A percentile compares a stretch with the other conserved stretches of the same genome.
phyloP scores from a whole-genome alignment of 30 jellyfish, hydroid and myxozoan species.

The Aurelia sp. region DNA sequence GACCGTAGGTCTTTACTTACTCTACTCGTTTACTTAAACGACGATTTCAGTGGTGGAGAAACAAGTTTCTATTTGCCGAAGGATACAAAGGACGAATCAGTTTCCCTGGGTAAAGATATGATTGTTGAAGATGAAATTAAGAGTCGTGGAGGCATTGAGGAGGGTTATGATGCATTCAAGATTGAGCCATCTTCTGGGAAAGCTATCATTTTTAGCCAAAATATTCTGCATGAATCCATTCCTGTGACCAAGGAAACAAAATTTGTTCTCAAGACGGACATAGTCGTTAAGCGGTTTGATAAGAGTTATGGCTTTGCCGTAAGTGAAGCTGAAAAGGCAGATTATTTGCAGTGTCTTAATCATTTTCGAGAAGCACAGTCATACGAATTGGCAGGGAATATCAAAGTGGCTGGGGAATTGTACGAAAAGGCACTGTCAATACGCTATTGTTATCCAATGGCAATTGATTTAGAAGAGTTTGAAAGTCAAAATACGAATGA shows the following conservation, averaged over 20 bases:
- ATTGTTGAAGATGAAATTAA: conserved; percentile 59
- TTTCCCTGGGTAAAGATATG: conserved; percentile 22
- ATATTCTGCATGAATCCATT: conserved; percentile 61
- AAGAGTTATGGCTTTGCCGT: conserved; percentile 55
- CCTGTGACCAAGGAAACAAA: conserved; percentile 20
- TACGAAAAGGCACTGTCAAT: conserved; percentile 77
- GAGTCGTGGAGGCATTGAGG: conserved; percentile 49
- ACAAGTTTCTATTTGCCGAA: conserved; percentile 62
- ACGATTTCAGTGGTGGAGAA: conserved; percentile 66
- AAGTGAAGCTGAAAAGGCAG: conserved; percentile 44
- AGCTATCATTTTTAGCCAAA: conserved; percentile 67
- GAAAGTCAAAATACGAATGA: conserved; percentile 1
- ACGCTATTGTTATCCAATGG: conserved; percentile 72
- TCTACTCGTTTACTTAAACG: conserved; percentile 62
- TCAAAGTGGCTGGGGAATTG: conserved; percentile 29
- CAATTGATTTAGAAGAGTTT: background rate
- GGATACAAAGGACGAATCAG: background rate
- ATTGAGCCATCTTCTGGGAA: conserved; percentile 49
- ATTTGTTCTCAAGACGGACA: conserved; percentile 57
- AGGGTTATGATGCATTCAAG: conserved; percentile 48
- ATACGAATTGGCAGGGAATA: conserved; percentile 31
- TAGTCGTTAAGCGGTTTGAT: conserved; percentile 46
- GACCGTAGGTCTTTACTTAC: conserved; percentile 66
- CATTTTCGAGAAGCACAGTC: conserved; percentile 69
- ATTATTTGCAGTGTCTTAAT: conserved; percentile 58